phyloP scores from a whole-genome alignment of 2,797 vertebrate species.

The Gambusia yucatana region DNA sequence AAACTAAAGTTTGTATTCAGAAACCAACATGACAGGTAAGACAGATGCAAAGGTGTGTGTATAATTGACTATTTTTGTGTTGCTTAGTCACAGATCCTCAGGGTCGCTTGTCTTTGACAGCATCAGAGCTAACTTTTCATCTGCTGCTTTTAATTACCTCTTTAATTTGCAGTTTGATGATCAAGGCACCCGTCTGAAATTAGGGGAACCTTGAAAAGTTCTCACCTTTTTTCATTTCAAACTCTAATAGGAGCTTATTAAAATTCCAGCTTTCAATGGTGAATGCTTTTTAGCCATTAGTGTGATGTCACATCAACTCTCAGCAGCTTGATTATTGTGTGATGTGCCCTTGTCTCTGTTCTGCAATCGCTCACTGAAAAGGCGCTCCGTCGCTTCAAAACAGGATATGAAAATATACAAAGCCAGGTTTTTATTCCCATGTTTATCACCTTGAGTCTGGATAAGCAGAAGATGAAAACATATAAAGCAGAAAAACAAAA shows the following conservation, averaged over 20 bases:
- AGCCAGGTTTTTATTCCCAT: conserved; percentile 63
- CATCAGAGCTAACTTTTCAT: conserved; percentile 29
- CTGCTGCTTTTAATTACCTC: conserved; percentile 57
- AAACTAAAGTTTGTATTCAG: conserved; percentile 11
- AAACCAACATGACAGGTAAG: conserved; percentile 5
- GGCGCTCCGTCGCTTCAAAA: conserved; percentile 23
- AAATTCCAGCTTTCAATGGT: conserved; percentile 61
- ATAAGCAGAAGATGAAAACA: conserved; percentile 49
- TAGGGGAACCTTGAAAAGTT: conserved; percentile 64
- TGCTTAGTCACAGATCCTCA: not conserved
- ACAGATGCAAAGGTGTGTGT: conserved; percentile 12
- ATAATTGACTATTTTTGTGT: not conserved
- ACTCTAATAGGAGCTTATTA: conserved; percentile 63
- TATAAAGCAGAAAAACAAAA: conserved; percentile 38
- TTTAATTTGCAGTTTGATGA: conserved; percentile 55
- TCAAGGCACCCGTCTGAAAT: conserved; percentile 46
- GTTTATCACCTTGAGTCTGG: conserved; percentile 70
- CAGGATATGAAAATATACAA: conserved; percentile 63
- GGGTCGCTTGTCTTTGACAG: conserved; percentile 32
- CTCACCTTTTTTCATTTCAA: conserved; percentile 43
- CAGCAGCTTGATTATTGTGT: conserved; percentile 37
- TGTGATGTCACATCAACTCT: conserved; percentile 35
- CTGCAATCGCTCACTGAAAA: conserved; percentile 34
- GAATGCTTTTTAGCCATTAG: conserved; percentile 68
- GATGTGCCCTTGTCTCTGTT: conserved; percentile 56